Evolutionary conservation across 2,113 vertebrate genomes (phyloP), one percentile per base, ranked within the genome.

Genomic region (Chauna torquata): DNA sequence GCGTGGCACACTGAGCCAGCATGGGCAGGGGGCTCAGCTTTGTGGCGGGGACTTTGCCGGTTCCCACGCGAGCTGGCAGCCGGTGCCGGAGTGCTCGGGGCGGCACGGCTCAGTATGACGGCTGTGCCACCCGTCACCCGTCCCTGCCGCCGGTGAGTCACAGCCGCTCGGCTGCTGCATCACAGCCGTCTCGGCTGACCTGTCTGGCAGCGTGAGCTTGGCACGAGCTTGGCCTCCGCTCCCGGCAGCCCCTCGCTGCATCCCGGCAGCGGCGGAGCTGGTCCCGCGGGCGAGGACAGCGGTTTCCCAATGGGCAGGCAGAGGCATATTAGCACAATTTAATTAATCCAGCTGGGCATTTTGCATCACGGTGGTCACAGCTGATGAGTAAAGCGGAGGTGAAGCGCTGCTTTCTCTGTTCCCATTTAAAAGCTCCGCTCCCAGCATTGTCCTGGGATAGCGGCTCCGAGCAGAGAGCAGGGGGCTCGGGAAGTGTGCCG

Each of bases 221-320:
- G 42, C 4, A 22, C 3, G 11, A 69, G 34, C 55, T 0, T 9
- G 42, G 19, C 2, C 23, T 27, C 50, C 12, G 24, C 40, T 71
- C 18, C 15, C 4, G 0, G 87, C 23, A 45, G 15, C 45, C 52
- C 32, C 24, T 27, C 12, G 32, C 23, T 27, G 8, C 47, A 27
- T 54, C 66, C 7, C 2, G 9, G 15, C 1, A 3, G 58, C 16
- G 49, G 4, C 6, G 4, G n/a, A 64, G n/a, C n/a, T 0, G 0
- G 3, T 45, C 55, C 59, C 17, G 4, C 7, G 11, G 65, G 61
- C 3, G 0, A 59, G 65, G 45, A 3, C 24, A 5, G n/a, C 0
- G 0, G 36, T 78, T 85, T 74, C 82, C 75, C 70, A 2, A 28
- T 0, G 61, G 16, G 3, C 16, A 47, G 50, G 7, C 50, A 16